Conservation (phyloP, 2,888 invertebrate genomes). For the Timema podura region DNA sequence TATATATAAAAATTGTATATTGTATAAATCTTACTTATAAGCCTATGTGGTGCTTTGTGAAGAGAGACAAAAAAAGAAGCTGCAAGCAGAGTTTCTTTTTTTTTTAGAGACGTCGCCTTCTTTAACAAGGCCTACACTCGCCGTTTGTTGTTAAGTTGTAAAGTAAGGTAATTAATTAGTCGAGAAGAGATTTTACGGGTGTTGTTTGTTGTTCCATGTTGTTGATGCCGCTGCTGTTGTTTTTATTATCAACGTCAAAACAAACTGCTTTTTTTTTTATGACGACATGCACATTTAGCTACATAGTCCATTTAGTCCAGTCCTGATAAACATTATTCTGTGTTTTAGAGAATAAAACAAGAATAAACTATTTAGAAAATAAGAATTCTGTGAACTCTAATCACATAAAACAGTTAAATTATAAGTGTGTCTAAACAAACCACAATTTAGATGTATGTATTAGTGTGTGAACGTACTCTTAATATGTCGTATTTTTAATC, state of each 20-base stretch:
- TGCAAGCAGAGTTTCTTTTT: not conserved
- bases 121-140: slow-evolving; percentile 25
- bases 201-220: slow-evolving; percentile 22
- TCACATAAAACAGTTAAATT: too few species aligned
- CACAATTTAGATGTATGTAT: too few species aligned
- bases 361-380: too few species aligned
- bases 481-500: too few species aligned
- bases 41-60: slow-evolving; percentile 10
- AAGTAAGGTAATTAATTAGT: slow-evolving; percentile 15
- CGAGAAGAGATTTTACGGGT: slow-evolving; percentile 25
- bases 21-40: not conserved
- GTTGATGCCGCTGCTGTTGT: slow-evolving; percentile 27
- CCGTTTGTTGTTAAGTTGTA: slow-evolving; percentile 13
- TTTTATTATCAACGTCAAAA: slow-evolving; percentile 8
- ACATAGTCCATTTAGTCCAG: slow-evolving; percentile 20
- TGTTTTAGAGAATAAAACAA: too few species aligned
- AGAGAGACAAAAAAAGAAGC: not conserved
- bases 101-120: not conserved
- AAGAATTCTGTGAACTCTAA: too few species aligned
- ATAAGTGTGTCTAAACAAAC: too few species aligned
- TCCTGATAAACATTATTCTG: slow-evolving; percentile 16
- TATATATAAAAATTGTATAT: slow-evolving; percentile 10
- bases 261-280: too few species aligned
- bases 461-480: too few species aligned
- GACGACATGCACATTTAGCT: slow-evolving; percentile 21